Evolutionary conservation across 2,797 vertebrate genomes (phyloP), one percentile per base, ranked within the genome.

Genomic region (Lutjanus argentimaculatus): DNA sequence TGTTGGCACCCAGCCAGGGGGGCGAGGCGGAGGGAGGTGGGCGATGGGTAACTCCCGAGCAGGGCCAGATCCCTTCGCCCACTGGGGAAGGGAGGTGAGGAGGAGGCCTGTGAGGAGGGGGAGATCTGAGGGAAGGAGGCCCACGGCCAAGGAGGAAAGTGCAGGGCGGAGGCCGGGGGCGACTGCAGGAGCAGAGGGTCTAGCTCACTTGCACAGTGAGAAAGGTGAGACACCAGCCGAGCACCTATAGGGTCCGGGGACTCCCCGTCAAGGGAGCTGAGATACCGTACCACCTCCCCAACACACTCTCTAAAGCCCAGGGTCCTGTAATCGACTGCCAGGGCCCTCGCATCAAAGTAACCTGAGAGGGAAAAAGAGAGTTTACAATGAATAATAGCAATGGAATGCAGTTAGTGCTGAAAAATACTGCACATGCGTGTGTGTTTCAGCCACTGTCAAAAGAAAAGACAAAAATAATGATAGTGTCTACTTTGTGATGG

Each of bases 251-350:
- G 97, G 84, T 98, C 97, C 0, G 96, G 81, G 8, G 96, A 95
- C 13, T 97, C 96, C 82, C 97, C 97, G 78, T 98, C 97, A 9
- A 97, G 94, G 76, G 97, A 91, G 57, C 97, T 96, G 90, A 99
- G 95, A 91, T 98, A 99, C 85, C 97, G 96, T 82, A 97, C 96
- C 69, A 99, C 98, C 69, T 99, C 98, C 0, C 97, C 97, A 68
- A 99, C 97, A 7, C 98, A 99, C 80, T 99, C 97, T 5, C 97
- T 96, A 83, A 99, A 99, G 45, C 98, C 98, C 19, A 99, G 95
- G 46, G 97, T 98, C 67, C 98, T 95, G 94, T 98, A 99, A 93
- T 99, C 98, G 6, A 98, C 96, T 0, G 98, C 98, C 87, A 99
- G 91, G 43, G 97, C 96, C 52, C 96, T 95, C 2, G 97, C 97